Evolutionary conservation across 2,888 invertebrate genomes (phyloP).

Genomic region (Hofmannophila pseudospretella): DNA sequence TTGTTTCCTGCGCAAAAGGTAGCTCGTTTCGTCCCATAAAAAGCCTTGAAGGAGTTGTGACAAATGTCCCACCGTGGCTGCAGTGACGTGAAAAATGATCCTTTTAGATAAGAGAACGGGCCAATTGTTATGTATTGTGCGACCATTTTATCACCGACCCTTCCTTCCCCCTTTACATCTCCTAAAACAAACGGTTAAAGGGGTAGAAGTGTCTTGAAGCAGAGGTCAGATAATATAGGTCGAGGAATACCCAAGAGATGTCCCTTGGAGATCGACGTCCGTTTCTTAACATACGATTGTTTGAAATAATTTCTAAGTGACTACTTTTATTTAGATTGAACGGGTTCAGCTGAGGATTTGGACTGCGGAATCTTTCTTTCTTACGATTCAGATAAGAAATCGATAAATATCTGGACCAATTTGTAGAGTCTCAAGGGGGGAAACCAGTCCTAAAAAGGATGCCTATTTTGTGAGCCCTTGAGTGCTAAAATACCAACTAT

Average conservation of each 20-base stretch:
- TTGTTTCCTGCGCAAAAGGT: constrained; percentile 42
- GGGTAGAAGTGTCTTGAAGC: neutral
- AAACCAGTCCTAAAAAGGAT: no score
- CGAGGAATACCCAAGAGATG: constrained; percentile 16
- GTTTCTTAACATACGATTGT: constrained; percentile 14
- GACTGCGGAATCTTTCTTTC: no score
- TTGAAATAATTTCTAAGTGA: constrained; percentile 16
- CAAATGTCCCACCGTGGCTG: constrained; percentile 59
- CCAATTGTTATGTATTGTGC: constrained; percentile 59
- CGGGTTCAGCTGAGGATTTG: neutral
- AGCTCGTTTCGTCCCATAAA: constrained; percentile 46
- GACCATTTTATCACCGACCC: constrained; percentile 24
- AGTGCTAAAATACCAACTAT: no score
- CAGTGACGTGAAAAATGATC: constrained; percentile 70
- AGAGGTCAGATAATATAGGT: constrained; percentile 6
- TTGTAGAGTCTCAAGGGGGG: no score
- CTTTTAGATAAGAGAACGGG: constrained; percentile 63
- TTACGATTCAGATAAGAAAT: no score
- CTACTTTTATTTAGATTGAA: constrained; percentile 8
- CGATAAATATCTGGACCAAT: no score
- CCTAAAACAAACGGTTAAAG: neutral
- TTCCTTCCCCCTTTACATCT: neutral
- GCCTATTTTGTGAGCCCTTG: no score
- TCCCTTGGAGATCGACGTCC: constrained; percentile 17
- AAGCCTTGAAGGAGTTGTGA: constrained; percentile 63